phyloP scores from a whole-genome alignment of 2,797 vertebrate species.

The Platalea minor region DNA sequence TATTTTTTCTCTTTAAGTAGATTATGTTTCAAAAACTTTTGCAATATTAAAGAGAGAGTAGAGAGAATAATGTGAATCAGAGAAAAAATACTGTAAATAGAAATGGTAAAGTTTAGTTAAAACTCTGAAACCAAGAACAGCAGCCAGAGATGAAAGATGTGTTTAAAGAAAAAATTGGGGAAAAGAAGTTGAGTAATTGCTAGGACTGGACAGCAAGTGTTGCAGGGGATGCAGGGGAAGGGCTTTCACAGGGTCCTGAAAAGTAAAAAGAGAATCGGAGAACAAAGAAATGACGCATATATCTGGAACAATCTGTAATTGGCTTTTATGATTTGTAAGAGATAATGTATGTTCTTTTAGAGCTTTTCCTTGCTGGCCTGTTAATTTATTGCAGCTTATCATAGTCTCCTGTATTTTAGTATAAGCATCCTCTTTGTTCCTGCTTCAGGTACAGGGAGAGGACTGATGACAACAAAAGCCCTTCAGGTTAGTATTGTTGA shows the following conservation, averaged over 20 bases:
- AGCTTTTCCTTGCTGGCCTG: background rate
- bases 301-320: background rate
- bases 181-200: background rate
- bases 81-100: background rate
- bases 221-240: background rate
- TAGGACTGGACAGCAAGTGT: background rate
- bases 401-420: background rate
- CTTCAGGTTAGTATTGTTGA: slow-evolving; percentile 77
- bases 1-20: background rate
- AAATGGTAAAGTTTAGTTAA: background rate
- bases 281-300: background rate
- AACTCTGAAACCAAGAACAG: background rate
- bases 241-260: background rate
- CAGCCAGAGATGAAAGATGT: background rate
- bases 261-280: background rate
- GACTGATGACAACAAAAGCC: slow-evolving; percentile 79
- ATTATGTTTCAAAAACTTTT: background rate
- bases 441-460: slow-evolving; percentile 86
- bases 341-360: background rate
- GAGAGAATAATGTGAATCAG: background rate
- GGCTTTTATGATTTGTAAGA: background rate
- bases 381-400: background rate
- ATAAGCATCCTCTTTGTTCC: background rate
- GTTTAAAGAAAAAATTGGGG: background rate
- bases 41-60: background rate